Base-by-base conservation (phyloP, 2,113 vertebrate species). In the Phylloscopus trochilus region DNA sequence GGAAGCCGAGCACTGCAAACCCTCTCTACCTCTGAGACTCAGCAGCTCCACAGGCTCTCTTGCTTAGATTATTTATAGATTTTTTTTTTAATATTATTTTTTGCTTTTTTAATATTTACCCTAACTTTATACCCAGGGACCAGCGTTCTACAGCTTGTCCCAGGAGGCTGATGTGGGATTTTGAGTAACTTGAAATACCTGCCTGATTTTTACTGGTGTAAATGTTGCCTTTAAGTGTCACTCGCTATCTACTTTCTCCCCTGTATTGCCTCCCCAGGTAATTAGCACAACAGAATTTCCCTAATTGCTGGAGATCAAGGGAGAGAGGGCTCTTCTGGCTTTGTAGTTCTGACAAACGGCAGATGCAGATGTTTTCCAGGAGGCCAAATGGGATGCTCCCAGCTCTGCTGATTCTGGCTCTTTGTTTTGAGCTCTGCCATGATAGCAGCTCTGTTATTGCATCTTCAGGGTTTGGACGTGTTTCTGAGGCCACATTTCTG, bases 291-390 rank as follows among this genome's bases (percentile, higher is more conserved):
- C 88, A 92, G 94, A 94, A 93, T 94, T 93, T 81, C 83, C 83
- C 90, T 96, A 92, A 96, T 96, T 97, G 92, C 82, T 78, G 76
- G 56, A 89, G 90, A 96, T 96, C 79, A 90, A 94, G 93, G 88
- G 55, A 49, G 49, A 93, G 90, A 90, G 44, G 72, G 63, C 68
- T 93, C 79, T 81, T 59, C 90, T 90, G 70, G 79, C 92, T 95
- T 80, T 96, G 85, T 78, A 90, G 94, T 75, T 68, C 80, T 95
- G 94, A 94, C 94, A 91, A 74, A 53, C 0, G 37, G 90, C 95
- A 96, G 94, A 94, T 96, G 90, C 95, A 96, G 94, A 94, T 96
- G 95, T 93, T 95, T 85, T 88, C 75, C 94, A 95, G 90, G 67
- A 95, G 85, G 72, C 96, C 95, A 93, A 93, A 94, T 33, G 95